Evolutionary conservation across 2,888 invertebrate species (phyloP).

Genomic region (Plagiodera versicolora): DNA sequence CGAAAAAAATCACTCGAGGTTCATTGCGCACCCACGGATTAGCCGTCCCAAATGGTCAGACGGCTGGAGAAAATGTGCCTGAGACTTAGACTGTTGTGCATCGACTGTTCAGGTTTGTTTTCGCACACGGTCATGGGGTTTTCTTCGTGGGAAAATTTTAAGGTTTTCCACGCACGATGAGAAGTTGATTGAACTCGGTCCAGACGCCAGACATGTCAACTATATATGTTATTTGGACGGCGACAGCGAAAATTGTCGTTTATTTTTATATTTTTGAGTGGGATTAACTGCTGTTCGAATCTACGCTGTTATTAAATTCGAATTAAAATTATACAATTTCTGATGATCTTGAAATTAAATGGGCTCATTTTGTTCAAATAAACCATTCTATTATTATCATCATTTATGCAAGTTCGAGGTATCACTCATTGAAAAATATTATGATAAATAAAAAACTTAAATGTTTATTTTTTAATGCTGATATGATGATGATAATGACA

Average conservation of each 20-base stretch:
- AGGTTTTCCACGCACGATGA: background rate
- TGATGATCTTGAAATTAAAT: too few species aligned
- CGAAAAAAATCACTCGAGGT: background rate
- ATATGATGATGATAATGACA: too few species aligned
- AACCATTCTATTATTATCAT: too few species aligned
- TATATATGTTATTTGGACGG: background rate
- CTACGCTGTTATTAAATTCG: too few species aligned
- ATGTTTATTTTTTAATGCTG: too few species aligned
- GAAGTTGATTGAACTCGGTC: background rate
- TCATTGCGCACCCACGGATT: background rate
- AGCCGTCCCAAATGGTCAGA: slow-evolving; percentile 43
- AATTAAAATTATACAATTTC: too few species aligned
- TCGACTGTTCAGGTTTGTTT: slow-evolving; percentile 60
- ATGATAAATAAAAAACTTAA: too few species aligned
- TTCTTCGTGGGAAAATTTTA: too few species aligned
- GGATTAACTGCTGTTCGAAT: background rate
- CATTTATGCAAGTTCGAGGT: too few species aligned
- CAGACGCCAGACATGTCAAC: background rate
- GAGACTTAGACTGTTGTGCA: slow-evolving; percentile 59
- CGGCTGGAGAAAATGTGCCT: slow-evolving; percentile 53
- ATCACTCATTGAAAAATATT: too few species aligned
- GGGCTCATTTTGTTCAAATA: too few species aligned
- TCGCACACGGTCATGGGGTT: background rate
- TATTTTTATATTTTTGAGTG: background rate
- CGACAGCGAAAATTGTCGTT: background rate